phyloP scores from a whole-genome alignment of 2,888 invertebrate species.

The Therioaphis trifolii region DNA sequence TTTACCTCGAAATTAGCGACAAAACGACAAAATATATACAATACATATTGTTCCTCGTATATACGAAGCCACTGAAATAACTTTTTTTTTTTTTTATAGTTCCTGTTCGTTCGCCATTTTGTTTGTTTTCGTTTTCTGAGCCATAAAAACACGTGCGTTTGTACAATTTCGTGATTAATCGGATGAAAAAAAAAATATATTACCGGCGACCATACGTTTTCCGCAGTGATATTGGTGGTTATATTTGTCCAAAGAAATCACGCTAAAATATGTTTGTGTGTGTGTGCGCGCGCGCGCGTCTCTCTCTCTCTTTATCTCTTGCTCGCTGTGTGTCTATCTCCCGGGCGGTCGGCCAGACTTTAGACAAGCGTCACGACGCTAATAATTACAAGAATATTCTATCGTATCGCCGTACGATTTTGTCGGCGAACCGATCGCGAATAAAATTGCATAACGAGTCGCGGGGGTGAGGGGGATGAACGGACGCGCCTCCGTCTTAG shows the following conservation, averaged over 20 bases:
- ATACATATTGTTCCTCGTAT: conserved; percentile 57
- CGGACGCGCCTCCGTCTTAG: too few relatives aligned
- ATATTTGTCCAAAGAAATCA: not conserved
- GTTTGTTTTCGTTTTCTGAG: conserved; percentile 52
- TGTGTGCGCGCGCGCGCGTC: too few relatives aligned
- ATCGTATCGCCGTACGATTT: too few relatives aligned
- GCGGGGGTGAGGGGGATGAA: too few relatives aligned
- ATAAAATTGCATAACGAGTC: too few relatives aligned
- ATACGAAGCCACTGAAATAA: conserved; percentile 42
- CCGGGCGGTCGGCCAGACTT: not conserved
- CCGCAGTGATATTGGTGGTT: not conserved
- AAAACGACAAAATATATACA: conserved; percentile 37
- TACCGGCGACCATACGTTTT: not conserved
- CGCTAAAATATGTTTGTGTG: not conserved
- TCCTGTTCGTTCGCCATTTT: conserved; percentile 57
- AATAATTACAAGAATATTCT: too few relatives aligned
- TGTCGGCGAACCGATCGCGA: too few relatives aligned
- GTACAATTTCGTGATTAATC: not conserved
- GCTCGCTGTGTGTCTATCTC: too few relatives aligned
- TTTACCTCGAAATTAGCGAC: conserved; percentile 28
- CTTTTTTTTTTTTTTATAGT: conserved; percentile 45
- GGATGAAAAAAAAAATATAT: not conserved
- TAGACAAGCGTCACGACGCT: not conserved
- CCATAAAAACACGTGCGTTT: conserved; percentile 24
- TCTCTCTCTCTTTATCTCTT: too few relatives aligned